Evolutionary conservation across 2,113 vertebrate species (phyloP), one percentile per base, ranked within the genome.

Genomic region (Malurus elegans): DNA sequence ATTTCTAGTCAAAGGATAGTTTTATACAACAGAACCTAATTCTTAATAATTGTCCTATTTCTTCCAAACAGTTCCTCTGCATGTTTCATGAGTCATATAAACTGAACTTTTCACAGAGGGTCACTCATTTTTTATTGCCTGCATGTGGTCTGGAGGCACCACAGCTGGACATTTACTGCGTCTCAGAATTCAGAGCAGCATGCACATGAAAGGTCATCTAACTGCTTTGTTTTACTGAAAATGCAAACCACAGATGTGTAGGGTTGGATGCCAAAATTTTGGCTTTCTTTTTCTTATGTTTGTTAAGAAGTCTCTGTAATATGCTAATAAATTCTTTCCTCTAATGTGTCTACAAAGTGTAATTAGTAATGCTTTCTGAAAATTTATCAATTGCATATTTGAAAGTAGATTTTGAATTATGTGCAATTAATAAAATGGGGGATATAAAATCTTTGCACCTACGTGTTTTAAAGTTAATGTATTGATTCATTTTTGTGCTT

Each of bases 81-180:
- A 3, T 57, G 14, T 60, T 73, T 12, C 47, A 18, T 93, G 90
- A 91, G 56, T 93, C 87, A 92, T 31, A 9, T 38, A 78, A 91
- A 71, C 12, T 10, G 53, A 91, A 74, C 65, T 67, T 84, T 67
- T 89, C 44, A 62, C 6, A 66, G 34, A 61, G 11, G 7, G 60
- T 91, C 31, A 66, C 38, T 83, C 16, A 40, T 87, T 92, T 71
- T 84, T 87, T 25, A 36, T 40, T 66, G 51, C 6, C 20, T 14
- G 2, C 4, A 2, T 80, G 13, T 7, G 3, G 14, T 71, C 50
- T 69, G 14, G 32, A 87, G 31, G 14, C 34, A 40, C 13, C 36
- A 61, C n/a, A 54, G 57, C 53, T 23, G 62, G 44, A 23, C 31
- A 29, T 66, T 34, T 26, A 51, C 19, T 47, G 31, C 58, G 6